Conservation (phyloP, 2,797 vertebrate species). For the Micrastur ruficollis region DNA sequence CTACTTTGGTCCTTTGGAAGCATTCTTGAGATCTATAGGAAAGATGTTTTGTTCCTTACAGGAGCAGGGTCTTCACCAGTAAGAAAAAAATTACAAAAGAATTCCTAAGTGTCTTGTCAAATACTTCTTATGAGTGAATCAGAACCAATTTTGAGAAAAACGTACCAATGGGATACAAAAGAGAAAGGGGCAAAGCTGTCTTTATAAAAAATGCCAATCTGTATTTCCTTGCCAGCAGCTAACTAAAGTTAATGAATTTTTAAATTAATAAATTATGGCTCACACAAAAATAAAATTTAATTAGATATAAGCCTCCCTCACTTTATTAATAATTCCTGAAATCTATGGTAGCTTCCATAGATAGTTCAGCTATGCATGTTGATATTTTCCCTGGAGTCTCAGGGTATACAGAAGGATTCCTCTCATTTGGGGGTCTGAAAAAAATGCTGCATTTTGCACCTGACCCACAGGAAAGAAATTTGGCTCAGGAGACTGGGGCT, state of each 20-base stretch:
- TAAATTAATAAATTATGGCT: not conserved
- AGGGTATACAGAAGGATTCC: not conserved
- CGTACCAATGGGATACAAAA: not conserved
- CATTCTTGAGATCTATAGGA: not conserved
- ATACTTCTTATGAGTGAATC: conserved; percentile 15
- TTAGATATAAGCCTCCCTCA: not conserved
- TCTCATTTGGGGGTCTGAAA: not conserved
- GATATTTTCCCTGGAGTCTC: not conserved
- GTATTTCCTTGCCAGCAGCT: not conserved
- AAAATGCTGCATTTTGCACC: not conserved
- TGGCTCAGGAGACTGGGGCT: not conserved
- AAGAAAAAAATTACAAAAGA: not conserved
- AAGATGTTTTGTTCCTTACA: not conserved
- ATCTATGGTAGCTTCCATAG: not conserved
- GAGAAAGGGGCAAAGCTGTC: not conserved
- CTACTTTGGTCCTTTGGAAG: not conserved
- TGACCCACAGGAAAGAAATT: not conserved
- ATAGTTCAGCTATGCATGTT: not conserved
- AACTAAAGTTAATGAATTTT: conserved; percentile 4
- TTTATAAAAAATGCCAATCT: not conserved
- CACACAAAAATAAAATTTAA: not conserved
- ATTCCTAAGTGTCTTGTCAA: not conserved
- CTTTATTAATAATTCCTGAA: not conserved
- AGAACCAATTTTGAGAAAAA: conserved; percentile 28
- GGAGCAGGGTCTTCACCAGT: not conserved